phyloP scores from a whole-genome alignment of 2,888 invertebrate genomes.

The Philereme transversata region DNA sequence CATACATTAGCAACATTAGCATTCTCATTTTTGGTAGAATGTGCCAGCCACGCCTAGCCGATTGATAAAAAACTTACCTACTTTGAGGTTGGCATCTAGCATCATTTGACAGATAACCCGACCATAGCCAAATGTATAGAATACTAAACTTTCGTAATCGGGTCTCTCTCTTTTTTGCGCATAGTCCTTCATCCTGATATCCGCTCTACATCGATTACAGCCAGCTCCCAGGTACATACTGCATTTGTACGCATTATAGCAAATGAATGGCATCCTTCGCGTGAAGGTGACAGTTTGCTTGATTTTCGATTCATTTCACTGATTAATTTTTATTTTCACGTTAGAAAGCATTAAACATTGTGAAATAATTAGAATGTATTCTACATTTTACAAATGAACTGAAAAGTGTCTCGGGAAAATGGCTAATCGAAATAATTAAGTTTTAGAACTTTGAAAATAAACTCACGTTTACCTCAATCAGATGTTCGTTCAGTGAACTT shows the following conservation, averaged over 20 bases:
- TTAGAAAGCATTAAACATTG: not conserved
- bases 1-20: too few species aligned
- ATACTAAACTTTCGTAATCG: not conserved
- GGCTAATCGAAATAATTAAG: slow-evolving; percentile 5
- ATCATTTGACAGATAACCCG: not conserved
- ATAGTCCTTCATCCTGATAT: not conserved
- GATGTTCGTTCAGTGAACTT: slow-evolving; percentile 50
- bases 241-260: not conserved
- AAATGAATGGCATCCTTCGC: not conserved
- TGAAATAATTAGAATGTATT: not conserved
- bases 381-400: not conserved
- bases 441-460: slow-evolving; percentile 36
- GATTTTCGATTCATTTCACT: not conserved
- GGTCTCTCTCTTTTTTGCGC: not conserved
- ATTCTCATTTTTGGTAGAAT: not conserved
- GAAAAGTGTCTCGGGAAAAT: slow-evolving; percentile 12
- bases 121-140: not conserved
- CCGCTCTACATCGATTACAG: not conserved
- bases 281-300: slow-evolving; percentile 1
- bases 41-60: not conserved
- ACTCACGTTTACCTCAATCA: slow-evolving; percentile 43
- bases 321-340: not conserved
- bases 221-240: not conserved
- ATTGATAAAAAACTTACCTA: not conserved
- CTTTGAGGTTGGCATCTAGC: not conserved